Evolutionary conservation across 2,113 vertebrate species (phyloP), one percentile per base, ranked within the genome.

Genomic region (Cheilinus undulatus): DNA sequence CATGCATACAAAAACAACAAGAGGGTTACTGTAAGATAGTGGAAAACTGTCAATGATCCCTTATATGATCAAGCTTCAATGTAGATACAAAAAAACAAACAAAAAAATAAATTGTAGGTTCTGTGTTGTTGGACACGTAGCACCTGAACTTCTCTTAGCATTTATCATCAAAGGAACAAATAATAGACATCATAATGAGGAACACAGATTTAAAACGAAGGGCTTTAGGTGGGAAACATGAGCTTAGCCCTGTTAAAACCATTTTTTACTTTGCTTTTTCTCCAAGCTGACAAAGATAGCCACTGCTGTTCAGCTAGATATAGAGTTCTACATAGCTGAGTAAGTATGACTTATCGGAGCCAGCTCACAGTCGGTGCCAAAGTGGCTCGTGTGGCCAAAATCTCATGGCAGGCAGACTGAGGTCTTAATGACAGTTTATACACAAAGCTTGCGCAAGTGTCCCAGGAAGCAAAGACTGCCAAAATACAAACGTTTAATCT

Each of bases 1-100:
- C 91, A 91, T 92, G 91, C 91, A 92, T 88, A 91, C 86, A 84
- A 88, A 86, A 86, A 86, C 22, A 13, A 83, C 76, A 73, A 70
- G 62, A 57, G 80, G 67, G 63, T 73, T 69, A 86, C 78, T 78
- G 74, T 49, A 56, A 69, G 73, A 81, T 66, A 66, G 73, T 66
- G 85, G 68, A 65, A 65, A 81, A 63, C 69, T 61, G 76, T 66
- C 51, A 77, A 57, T 57, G 34, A 73, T 66, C 65, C 69, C 62
- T 64, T 38, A 50, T 23, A 58, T 72, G 78, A 51, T 74, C 51
- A 40, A 84, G 73, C 65, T 8, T 79, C 57, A 61, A 81, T 73
- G 67, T 57, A 73, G 64, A 57, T 72, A 86, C 17, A 75, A 72
- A 61, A 85, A 63, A 43, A 64, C 45, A 19, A n/a, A 32, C 48